phyloP scores from a whole-genome alignment of 2,797 vertebrate species.

The Danio aesculapii region DNA sequence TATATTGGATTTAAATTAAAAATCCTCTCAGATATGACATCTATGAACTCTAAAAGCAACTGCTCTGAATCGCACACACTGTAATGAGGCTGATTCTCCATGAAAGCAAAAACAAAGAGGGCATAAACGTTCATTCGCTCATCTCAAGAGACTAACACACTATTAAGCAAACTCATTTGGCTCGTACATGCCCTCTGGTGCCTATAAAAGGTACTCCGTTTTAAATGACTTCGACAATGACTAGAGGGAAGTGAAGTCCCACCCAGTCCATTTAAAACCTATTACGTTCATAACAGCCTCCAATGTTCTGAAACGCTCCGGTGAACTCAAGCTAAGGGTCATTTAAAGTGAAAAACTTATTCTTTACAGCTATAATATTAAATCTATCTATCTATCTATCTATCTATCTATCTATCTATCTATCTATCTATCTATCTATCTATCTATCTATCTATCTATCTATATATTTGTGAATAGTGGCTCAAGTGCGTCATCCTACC shows the following conservation, averaged over 20 bases:
- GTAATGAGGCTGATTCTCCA: background rate
- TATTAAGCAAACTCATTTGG: slow-evolving; percentile 18
- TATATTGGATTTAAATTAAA: background rate
- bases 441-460: too few relatives aligned
- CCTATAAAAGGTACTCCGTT: slow-evolving; percentile 46
- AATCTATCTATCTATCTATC: too few relatives aligned
- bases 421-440: too few relatives aligned
- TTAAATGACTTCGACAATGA: slow-evolving; percentile 3
- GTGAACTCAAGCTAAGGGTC: background rate
- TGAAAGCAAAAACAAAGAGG: slow-evolving; percentile 5
- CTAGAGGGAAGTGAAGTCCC: slow-evolving; percentile 8
- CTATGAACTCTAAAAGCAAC: background rate
- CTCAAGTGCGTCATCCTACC: slow-evolving; percentile 73
- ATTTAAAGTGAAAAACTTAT: background rate
- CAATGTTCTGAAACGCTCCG: background rate
- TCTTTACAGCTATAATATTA: background rate
- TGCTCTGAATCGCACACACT: too few relatives aligned
- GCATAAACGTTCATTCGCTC: background rate
- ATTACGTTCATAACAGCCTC: slow-evolving; percentile 8
- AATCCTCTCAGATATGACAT: background rate
- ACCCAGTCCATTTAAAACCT: background rate
- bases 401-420: too few relatives aligned
- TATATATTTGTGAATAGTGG: background rate
- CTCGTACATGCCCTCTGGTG: slow-evolving; percentile 69
- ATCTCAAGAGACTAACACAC: background rate